Evolutionary conservation across 1,140 invertebrate genomes (phyloP), one percentile per base, ranked within the genome.

Genomic region (Trissolcus basalis): DNA sequence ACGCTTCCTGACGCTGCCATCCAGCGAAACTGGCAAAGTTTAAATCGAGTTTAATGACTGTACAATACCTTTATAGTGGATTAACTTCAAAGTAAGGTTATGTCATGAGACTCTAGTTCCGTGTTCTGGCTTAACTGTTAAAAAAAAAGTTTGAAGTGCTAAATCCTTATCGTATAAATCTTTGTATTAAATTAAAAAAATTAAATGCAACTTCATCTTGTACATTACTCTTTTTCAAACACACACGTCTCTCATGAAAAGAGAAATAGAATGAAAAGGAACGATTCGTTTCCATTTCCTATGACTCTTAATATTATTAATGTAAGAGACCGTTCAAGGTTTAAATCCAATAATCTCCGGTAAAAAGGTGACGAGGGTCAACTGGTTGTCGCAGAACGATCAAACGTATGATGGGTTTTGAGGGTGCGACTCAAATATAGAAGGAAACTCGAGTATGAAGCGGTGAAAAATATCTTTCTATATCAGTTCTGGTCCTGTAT

Each of bases 21-120:
- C 70, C 70, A 47, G 63, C 59, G 76, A 78, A 74, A 78, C 76
- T 74, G 27, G 76, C 51, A 71, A 78, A 74, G 76, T 78, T 78
- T 78, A 78, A 78, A 78, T 78, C 76, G 69, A 78, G 76, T 78
- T 78, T 78, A 74, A 78, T 78, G 76, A 78, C 76, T 74, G 61
- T 61, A 67, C 70, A 78, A 78, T 78, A 74, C 70, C 76, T 78
- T 70, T 71, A 70, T 74, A 74, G 76, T 78, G 67, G 77, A 78
- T 78, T 78, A 78, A 71, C 71, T 69, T 50, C 51, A 64, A 78
- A 71, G 71, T 71, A 78, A 78, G 71, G 70, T 71, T 70, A 78
- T 75, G 67, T 67, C 61, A 71, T 67, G 67, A 77, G 74, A 71
- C 19, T 65, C 67, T 48, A 71, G 60, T 78, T 68, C 35, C 45